These are phyloP conservation scores for Scolanthus callimorphus DNA, from an alignment of 92 coral and sea anemone genomes.

Conservation along the genomic window DNA sequence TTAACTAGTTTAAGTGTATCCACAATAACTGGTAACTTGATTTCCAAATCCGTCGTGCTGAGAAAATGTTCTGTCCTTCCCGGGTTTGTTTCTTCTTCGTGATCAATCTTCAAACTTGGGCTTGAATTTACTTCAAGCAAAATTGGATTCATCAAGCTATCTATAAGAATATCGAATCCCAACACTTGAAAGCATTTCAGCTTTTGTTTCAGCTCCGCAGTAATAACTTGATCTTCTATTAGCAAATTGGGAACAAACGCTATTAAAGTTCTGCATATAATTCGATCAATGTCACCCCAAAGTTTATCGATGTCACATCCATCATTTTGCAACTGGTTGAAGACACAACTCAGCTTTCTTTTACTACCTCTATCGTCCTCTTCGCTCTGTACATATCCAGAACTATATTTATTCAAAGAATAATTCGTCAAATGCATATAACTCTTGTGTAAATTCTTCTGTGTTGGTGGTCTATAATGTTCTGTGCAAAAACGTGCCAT, in stretches of 20 bases:
- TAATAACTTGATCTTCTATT: slow-evolving; percentile 49
- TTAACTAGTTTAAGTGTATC: slow-evolving; percentile 55
- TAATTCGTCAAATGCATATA: slow-evolving; percentile 90
- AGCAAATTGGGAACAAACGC: slow-evolving; percentile 69
- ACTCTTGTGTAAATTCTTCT: slow-evolving; percentile 57
- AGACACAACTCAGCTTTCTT: slow-evolving; percentile 79
- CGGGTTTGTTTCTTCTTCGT: slow-evolving; percentile 66
- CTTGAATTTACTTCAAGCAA: slow-evolving; percentile 79
- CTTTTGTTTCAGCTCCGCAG: slow-evolving; percentile 54
- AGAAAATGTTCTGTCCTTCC: slow-evolving; percentile 67
- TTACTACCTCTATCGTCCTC: slow-evolving; percentile 79
- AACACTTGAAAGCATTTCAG: slow-evolving; percentile 71
- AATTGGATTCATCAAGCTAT: slow-evolving; percentile 49
- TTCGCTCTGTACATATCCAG: slow-evolving; percentile 71
- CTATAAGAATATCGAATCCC: slow-evolving; percentile 80
- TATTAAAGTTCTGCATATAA: slow-evolving; percentile 67
- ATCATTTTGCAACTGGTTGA: slow-evolving; percentile 50
- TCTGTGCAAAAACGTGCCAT: slow-evolving; percentile 86
- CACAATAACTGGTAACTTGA: slow-evolving; percentile 66
- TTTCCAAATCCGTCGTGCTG: slow-evolving; percentile 79
- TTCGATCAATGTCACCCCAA: slow-evolving; percentile 69
- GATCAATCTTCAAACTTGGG: slow-evolving; percentile 76
- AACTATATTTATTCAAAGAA: slow-evolving; percentile 70
- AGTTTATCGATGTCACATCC: slow-evolving; percentile 53
- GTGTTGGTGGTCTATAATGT: slow-evolving; percentile 60